Evolutionary conservation across 53 echinoderm and acorn worm genomes (phyloP).

Genomic region (Antedon mediterranea): DNA sequence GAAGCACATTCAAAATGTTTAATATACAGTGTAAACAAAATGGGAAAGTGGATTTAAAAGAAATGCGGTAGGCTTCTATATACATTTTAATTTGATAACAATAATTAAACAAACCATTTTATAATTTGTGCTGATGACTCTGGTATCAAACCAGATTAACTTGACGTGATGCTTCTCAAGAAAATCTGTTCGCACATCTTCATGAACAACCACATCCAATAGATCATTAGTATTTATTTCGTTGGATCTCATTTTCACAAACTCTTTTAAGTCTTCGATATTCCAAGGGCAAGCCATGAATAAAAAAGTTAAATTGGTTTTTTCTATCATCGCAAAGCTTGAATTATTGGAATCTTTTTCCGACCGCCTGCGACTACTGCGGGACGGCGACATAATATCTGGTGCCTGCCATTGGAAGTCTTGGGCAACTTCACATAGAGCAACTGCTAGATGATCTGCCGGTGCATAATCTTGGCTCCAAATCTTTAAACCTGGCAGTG

Average conservation of each 20-base stretch:
- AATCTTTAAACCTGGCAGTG: not conserved
- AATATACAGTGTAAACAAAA: no score
- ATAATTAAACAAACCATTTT: not conserved
- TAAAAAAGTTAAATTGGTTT: conserved; percentile 39
- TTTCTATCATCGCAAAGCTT: not conserved
- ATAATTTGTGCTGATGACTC: not conserved
- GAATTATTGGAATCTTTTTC: conserved; percentile 8
- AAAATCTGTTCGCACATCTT: not conserved
- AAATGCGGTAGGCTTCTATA: no score
- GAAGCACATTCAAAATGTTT: no score
- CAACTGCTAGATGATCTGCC: conserved; percentile 12
- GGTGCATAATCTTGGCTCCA: not conserved
- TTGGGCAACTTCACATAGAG: conserved; percentile 42
- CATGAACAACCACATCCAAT: not conserved
- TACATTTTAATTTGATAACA: no score
- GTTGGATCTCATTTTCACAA: conserved; percentile 10
- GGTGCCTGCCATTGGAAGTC: conserved; percentile 79
- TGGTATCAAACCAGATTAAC: not conserved
- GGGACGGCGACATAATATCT: conserved; percentile 49
- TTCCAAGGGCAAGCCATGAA: conserved; percentile 36
- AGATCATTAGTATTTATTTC: not conserved
- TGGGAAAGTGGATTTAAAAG: no score
- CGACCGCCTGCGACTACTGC: conserved; percentile 5
- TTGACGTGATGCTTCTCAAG: not conserved
- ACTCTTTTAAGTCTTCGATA: conserved; percentile 11